Percentiles rank a stretch among this genome's conserved stretches.
phyloP scores from a whole-genome alignment of 2,888 invertebrate species.

The Eristalis arbustorum region DNA sequence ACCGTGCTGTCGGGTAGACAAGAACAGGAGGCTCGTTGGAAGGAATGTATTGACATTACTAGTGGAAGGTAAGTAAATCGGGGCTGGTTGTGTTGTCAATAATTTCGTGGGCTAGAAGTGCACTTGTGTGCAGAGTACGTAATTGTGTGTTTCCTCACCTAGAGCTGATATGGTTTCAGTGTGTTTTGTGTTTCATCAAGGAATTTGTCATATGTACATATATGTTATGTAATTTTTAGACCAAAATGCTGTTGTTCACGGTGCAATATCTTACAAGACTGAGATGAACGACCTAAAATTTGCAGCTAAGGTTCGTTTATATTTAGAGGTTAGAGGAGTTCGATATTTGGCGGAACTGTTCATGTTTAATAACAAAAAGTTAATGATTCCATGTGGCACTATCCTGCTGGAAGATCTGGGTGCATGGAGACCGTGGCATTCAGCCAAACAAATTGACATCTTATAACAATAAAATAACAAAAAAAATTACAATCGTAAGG shows the following conservation, averaged over 20 bases:
- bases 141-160: neutral
- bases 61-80: slow-evolving; percentile 84
- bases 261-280: too few relatives aligned
- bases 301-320: too few relatives aligned
- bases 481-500: too few relatives aligned
- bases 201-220: neutral
- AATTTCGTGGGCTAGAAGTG: neutral
- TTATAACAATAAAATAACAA: too few relatives aligned
- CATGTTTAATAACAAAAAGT: too few relatives aligned
- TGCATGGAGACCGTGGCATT: too few relatives aligned
- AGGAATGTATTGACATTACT: slow-evolving; percentile 92
- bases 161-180: neutral
- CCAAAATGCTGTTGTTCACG: neutral
- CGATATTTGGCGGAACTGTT: too few relatives aligned
- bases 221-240: neutral
- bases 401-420: too few relatives aligned
- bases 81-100: neutral
- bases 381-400: too few relatives aligned
- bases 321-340: too few relatives aligned
- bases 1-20: slow-evolving; percentile 91
- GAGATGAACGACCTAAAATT: too few relatives aligned
- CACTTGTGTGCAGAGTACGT: neutral
- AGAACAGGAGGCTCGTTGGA: slow-evolving; percentile 93
- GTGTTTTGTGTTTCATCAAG: neutral
- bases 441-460: too few relatives aligned